These are phyloP conservation scores for Egretta garzetta DNA, from an alignment of 2,113 vertebrate genomes.

Conservation along the genomic window DNA sequence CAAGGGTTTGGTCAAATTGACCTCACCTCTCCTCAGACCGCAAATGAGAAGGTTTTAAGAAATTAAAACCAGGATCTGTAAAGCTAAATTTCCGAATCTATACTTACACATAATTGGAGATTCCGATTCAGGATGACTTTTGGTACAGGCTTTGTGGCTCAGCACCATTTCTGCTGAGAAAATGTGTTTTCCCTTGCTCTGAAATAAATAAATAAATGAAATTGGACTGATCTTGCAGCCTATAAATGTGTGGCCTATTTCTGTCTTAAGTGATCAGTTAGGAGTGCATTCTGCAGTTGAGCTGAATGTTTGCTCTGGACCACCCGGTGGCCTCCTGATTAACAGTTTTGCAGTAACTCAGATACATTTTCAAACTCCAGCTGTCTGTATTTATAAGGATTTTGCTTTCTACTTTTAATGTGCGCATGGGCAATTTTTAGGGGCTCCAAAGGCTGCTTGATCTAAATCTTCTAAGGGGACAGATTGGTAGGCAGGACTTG, in stretches of 20 bases:
- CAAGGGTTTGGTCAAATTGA: not conserved
- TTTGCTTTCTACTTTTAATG: not conserved
- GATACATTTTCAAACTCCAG: not conserved
- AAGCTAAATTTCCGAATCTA: not conserved
- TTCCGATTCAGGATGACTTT: not conserved
- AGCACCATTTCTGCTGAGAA: not conserved
- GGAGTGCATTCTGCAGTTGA: not conserved
- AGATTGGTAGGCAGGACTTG: not conserved
- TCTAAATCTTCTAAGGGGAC: not conserved
- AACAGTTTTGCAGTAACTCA: not conserved
- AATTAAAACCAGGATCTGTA: not conserved
- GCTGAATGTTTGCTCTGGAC: not conserved
- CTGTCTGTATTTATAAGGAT: not conserved
- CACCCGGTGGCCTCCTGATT: not conserved
- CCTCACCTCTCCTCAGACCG: not conserved
- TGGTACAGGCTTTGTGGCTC: not conserved
- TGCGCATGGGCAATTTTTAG: not conserved
- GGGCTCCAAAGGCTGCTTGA: not conserved
- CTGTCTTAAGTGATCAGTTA: not conserved
- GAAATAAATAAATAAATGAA: not conserved
- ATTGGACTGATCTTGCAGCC: not conserved
- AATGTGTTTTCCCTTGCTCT: not conserved
- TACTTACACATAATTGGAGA: not conserved
- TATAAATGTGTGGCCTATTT: not conserved
- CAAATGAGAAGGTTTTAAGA: not conserved